Evolutionary conservation across 1,140 invertebrate species (phyloP).

Genomic region (Zaprionus davidi): DNA sequence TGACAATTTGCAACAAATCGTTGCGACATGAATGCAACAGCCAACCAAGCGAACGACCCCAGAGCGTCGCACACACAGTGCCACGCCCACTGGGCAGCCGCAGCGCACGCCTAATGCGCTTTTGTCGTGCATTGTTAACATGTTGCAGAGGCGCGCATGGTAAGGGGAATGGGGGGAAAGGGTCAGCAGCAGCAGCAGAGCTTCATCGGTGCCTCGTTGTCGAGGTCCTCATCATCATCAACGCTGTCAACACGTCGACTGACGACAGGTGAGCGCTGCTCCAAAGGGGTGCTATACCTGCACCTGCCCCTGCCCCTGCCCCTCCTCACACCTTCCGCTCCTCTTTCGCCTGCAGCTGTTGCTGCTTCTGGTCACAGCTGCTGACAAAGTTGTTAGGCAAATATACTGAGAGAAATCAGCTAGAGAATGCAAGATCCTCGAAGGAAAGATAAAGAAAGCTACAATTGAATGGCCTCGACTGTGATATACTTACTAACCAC

Average conservation of each 20-base stretch:
- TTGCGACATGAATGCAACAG: conserved; percentile 69
- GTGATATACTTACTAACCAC: too few species aligned
- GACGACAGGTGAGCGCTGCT: conserved; percentile 28
- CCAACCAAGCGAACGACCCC: conserved; percentile 55
- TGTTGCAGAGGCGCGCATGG: not conserved
- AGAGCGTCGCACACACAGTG: not conserved
- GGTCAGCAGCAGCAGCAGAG: conserved; percentile 11
- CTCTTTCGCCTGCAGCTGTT: conserved; percentile 12
- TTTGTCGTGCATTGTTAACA: conserved; percentile 78
- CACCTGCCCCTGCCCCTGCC: conserved; percentile 7
- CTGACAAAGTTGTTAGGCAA: conserved; percentile 69
- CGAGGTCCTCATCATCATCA: conserved; percentile 54
- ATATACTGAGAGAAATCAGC: conserved; percentile 1
- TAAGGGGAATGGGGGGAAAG: not conserved
- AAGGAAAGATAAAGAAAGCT: not conserved
- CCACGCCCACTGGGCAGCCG: conserved; percentile 47
- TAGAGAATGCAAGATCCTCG: not conserved
- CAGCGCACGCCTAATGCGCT: conserved; percentile 68
- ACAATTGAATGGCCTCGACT: too few species aligned
- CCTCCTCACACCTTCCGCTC: conserved; percentile 2
- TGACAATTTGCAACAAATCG: conserved; percentile 79
- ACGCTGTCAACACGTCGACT: conserved; percentile 74
- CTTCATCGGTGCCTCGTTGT: conserved; percentile 29
- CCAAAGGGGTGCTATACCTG: not conserved
- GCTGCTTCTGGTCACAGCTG: conserved; percentile 56